Percentiles rank a stretch among this genome's conserved stretches.
These are phyloP conservation scores for Piscicola geometra DNA, from an alignment of 2,888 invertebrate genomes.

Conservation along the genomic window DNA sequence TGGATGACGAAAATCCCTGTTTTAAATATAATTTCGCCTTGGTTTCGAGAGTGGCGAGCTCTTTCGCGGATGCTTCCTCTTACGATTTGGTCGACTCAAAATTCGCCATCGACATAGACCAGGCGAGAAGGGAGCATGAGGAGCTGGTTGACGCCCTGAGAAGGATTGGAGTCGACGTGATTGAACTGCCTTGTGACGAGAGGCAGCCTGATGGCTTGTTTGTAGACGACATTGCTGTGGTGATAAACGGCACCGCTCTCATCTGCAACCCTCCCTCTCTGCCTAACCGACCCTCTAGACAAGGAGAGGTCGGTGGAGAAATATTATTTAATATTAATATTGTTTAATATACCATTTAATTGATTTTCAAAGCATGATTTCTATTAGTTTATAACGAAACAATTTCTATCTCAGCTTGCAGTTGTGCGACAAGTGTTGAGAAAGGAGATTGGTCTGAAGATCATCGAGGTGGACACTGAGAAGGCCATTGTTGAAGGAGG, in stretches of 20 bases:
- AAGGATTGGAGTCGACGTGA: constrained; percentile 70
- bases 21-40: constrained; percentile 46
- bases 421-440: constrained; percentile 72
- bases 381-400: neutral
- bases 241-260: constrained; percentile 86
- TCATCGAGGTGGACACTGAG: constrained; percentile 71
- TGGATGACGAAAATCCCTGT: constrained; percentile 38
- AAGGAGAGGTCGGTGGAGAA: constrained; percentile 68
- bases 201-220: constrained; percentile 76
- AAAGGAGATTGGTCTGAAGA: constrained; percentile 79
- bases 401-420: constrained; percentile 61
- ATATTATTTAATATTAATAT: neutral
- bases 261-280: constrained; percentile 58
- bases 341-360: no score
- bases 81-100: constrained; percentile 40
- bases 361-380: neutral
- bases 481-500: constrained; percentile 83
- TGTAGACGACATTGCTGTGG: constrained; percentile 83
- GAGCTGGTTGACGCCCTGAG: constrained; percentile 72
- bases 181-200: constrained; percentile 83
- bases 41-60: constrained; percentile 45
- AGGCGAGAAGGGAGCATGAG: constrained; percentile 81
- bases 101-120: constrained; percentile 61
- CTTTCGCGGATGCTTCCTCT: constrained; percentile 43
- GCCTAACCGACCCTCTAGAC: constrained; percentile 64